A percentile compares a stretch with the other conserved stretches of the same genome.
These are phyloP conservation scores for Virgularia gustaviana DNA, from an alignment of 92 coral and sea anemone genomes.

Conservation along the genomic window DNA sequence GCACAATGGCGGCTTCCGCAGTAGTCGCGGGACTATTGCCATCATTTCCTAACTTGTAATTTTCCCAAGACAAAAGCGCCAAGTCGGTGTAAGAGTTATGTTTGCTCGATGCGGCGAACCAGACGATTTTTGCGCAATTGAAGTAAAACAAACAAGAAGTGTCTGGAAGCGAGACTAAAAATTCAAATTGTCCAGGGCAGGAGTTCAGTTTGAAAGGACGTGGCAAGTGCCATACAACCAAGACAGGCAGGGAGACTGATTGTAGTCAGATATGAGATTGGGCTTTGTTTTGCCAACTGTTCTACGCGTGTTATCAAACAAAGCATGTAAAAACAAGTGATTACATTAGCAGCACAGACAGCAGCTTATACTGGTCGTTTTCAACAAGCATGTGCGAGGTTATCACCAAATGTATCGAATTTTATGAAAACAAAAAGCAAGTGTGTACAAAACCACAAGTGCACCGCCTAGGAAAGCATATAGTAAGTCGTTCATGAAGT, in stretches of 20 bases:
- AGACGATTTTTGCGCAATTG: background rate
- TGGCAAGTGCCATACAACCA: background rate
- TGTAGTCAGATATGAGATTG: slow-evolving; percentile 1
- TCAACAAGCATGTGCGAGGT: too few relatives aligned
- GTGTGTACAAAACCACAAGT: too few relatives aligned
- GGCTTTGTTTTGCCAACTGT: slow-evolving; percentile 4
- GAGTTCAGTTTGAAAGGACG: background rate
- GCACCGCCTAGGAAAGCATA: too few relatives aligned
- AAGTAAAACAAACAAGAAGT: background rate
- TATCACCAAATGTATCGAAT: too few relatives aligned
- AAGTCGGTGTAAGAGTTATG: background rate
- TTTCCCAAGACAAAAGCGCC: slow-evolving; percentile 3
- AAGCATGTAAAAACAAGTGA: background rate
- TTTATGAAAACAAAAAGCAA: too few relatives aligned
- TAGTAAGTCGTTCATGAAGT: too few relatives aligned
- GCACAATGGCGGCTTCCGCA: slow-evolving; percentile 2
- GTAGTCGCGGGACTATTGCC: slow-evolving; percentile 1
- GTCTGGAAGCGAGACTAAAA: background rate
- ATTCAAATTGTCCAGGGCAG: slow-evolving; percentile 10
- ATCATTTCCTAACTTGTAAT: slow-evolving; percentile 8
- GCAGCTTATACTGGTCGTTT: too few relatives aligned
- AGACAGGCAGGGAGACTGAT: background rate
- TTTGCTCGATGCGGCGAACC: background rate
- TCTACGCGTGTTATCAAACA: background rate
- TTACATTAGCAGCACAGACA: too few relatives aligned